phyloP scores from a whole-genome alignment of 2,797 vertebrate genomes.

The Eleutherodactylus coqui region DNA sequence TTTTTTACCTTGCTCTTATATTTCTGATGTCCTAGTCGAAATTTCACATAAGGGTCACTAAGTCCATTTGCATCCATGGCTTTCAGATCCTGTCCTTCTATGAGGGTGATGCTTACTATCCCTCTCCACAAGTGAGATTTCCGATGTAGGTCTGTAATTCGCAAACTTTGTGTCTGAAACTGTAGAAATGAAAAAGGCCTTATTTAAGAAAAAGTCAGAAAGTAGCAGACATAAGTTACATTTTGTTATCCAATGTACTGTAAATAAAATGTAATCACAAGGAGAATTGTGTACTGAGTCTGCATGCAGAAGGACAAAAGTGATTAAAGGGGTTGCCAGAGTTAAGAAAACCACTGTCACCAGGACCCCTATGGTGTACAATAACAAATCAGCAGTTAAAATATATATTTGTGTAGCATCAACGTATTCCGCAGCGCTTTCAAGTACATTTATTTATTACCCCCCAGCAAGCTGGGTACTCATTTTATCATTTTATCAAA shows the following conservation, averaged over 20 bases:
- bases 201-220: slow-evolving; percentile 56
- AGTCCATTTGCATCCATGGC: slow-evolving; percentile 92
- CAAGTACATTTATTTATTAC: no score
- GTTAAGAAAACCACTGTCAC: no score
- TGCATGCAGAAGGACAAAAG: not conserved
- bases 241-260: not conserved
- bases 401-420: no score
- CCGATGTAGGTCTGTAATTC: slow-evolving; percentile 90
- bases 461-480: no score
- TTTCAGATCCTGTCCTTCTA: slow-evolving; percentile 89
- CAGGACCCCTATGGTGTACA: no score
- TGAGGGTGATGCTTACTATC: slow-evolving; percentile 93
- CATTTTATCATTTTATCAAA: no score
- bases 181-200: slow-evolving; percentile 65
- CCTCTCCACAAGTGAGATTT: slow-evolving; percentile 96
- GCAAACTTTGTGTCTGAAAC: slow-evolving; percentile 91
- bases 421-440: no score
- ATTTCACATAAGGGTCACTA: slow-evolving; percentile 96
- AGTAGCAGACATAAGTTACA: not conserved
- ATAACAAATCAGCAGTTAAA: no score
- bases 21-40: slow-evolving; percentile 93
- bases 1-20: slow-evolving; percentile 94
- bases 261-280: not conserved
- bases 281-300: not conserved
- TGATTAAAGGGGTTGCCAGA: no score